Evolutionary conservation across 2,888 invertebrate species (phyloP).

Genomic region (Epirrhoe alternata): DNA sequence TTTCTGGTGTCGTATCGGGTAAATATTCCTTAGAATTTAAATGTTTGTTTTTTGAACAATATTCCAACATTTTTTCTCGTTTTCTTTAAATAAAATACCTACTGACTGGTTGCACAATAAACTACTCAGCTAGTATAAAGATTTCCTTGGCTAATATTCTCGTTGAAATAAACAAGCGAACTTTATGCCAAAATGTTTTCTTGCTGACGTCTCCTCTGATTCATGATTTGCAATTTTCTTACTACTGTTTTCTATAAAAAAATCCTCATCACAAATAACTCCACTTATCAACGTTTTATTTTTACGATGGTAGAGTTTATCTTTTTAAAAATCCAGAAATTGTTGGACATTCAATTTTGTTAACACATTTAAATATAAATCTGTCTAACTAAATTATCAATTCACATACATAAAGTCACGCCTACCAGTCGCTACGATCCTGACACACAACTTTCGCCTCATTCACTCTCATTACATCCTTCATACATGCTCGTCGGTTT

Average conservation of each 20-base stretch:
- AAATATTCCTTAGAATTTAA: conserved; percentile 30
- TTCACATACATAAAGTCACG: too few species aligned
- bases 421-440: too few species aligned
- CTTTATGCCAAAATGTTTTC: conserved; percentile 29
- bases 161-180: conserved; percentile 26
- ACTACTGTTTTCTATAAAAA: neutral
- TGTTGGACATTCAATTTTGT: too few species aligned
- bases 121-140: neutral
- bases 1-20: conserved; percentile 28
- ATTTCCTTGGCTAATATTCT: conserved; percentile 20
- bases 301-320: too few species aligned
- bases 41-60: neutral
- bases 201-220: conserved; percentile 24
- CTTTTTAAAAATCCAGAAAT: too few species aligned
- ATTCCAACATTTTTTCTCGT: neutral
- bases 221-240: conserved; percentile 32
- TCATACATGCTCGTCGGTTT: too few species aligned
- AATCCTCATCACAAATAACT: neutral
- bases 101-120: conserved; percentile 1
- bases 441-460: too few species aligned
- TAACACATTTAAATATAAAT: too few species aligned
- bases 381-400: neutral
- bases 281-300: neutral
- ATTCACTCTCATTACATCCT: too few species aligned
- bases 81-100: neutral